Base-by-base conservation (phyloP, 2,113 vertebrate species). In the Sphaerodactylus townsendi region DNA sequence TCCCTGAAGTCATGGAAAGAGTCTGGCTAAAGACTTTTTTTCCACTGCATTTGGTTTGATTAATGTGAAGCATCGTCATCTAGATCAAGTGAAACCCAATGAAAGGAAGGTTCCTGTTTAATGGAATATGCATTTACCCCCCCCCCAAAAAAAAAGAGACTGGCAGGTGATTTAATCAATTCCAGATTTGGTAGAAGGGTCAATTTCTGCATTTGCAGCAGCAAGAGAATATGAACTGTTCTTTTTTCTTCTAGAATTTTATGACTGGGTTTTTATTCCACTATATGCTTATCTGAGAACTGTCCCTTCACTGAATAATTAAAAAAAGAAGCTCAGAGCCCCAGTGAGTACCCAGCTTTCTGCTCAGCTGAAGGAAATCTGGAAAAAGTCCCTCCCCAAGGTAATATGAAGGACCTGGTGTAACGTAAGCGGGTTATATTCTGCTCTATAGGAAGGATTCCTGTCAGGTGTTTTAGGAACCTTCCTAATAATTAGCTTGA, bases 271-370 rank as follows among this genome's bases (percentile, higher is more conserved):
- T 86, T 85, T 56, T 82, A 39, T 25, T 76, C 77, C 74, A 37
- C 89, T 48, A 39, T 2, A 0, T 0, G 83, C 73, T 85, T 86
- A 17, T 48, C 86, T 89, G 80, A 81, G 7, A 86, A 4, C 35
- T 91, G 44, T 93, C 90, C 50, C 30, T 85, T 71, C 8, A 33
- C 41, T 86, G 35, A 44, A 73, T 41, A 85, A 77, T 50, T 68
- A 70, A 21, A 56, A 81, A 19, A 83, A 90, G 84, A 81, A 64
- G 21, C 56, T 84, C 28, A 85, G 37, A 2, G 56, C 73, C 30
- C 85, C 10, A 70, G 2, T 35, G 11, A 78, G 41, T 37, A 79
- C 11, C 59, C 39, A 77, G n/a, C 66, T 74, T 71, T 71, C 17
- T 83, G 62, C 25, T 10, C 46, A 10, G 46, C 10, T 1, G 75